Base-by-base conservation (phyloP, 2,888 invertebrate species). In the Amphipoea oculea region DNA sequence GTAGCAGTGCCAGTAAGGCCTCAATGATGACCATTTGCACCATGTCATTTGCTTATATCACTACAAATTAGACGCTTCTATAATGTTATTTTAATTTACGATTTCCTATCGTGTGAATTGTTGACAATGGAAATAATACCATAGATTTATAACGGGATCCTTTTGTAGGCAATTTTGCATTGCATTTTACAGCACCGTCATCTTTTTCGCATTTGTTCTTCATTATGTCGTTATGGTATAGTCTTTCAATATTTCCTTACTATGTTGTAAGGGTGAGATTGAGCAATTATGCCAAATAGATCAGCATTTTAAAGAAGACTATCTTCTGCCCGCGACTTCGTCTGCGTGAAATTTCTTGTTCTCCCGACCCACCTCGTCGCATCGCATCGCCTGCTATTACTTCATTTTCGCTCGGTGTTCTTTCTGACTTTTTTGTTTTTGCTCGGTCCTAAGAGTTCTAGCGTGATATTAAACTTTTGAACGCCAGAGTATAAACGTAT, bases 21-120 rank as follows among this genome's bases (percentile, higher is more conserved):
- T 11, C 51, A 14, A 51, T 80, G 70, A 84, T 78, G 76, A 40
- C 80, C 63, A 78, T 57, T 77, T 76, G 45, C 69, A 79, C 73
- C 78, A 40, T 86, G 68, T 78, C 20, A 89, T 87, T 87, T 87
- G 81, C 78, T 68, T 73, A 78, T 40, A 79, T 14, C 73, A 51
- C 42, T 66, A 79, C 73, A 82, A 79, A 87, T 82, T 81, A 88
- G 68, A 82, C 57, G 60, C 45, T 67, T 76, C 75, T 79, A 42
- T 88, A 88, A 90, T 87, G 86, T 79, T 60, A 79, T 80, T 88
- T 89, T 88, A 90, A 88, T 91, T 88, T 83, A 85, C 85, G 78
- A 82, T 87, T 89, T 88, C 87, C 89, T 85, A 87, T 83, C 88
- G 89, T 91, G 91, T 82, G 90, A 90, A 90, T 72, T 29, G 79